phyloP scores from a whole-genome alignment of 2,113 vertebrate genomes.

The Festucalex cinctus region DNA sequence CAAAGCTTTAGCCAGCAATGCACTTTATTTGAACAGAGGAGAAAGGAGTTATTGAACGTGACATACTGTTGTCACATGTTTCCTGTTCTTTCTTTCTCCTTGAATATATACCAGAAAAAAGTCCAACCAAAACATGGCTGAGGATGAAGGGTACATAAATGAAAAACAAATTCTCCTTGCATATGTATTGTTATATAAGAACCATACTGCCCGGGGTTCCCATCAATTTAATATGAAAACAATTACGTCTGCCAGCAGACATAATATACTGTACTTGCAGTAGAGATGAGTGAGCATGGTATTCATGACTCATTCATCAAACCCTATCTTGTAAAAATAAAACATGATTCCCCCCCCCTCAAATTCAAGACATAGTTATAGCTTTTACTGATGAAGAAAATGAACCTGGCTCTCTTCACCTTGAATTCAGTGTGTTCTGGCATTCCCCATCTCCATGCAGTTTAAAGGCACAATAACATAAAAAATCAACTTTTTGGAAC shows the following conservation, averaged over 20 bases:
- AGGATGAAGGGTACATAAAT: background rate
- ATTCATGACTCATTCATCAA: too few relatives aligned
- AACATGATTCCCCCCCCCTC: too few relatives aligned
- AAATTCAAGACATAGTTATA: too few relatives aligned
- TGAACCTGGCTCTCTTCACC: too few relatives aligned
- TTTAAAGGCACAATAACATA: too few relatives aligned
- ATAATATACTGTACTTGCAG: background rate
- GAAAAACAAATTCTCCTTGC: background rate
- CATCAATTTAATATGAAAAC: background rate
- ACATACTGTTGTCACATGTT: constrained; percentile 1
- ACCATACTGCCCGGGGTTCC: background rate
- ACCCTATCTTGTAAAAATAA: too few relatives aligned
- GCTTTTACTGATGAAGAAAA: too few relatives aligned
- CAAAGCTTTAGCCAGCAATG: background rate
- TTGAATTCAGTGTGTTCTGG: too few relatives aligned
- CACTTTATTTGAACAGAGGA: background rate
- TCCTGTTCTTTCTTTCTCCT: background rate
- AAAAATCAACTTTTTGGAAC: too few relatives aligned
- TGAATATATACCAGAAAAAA: constrained; percentile 2
- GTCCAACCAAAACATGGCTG: background rate
- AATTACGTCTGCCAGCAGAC: background rate
- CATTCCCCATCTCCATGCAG: too few relatives aligned
- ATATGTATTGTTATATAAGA: background rate
- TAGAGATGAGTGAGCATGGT: too few relatives aligned
- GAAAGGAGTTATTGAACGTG: background rate